A percentile compares a stretch with the other conserved stretches of the same genome.
phyloP scores from a whole-genome alignment of 2,888 invertebrate species.

The Colletes collaris region DNA sequence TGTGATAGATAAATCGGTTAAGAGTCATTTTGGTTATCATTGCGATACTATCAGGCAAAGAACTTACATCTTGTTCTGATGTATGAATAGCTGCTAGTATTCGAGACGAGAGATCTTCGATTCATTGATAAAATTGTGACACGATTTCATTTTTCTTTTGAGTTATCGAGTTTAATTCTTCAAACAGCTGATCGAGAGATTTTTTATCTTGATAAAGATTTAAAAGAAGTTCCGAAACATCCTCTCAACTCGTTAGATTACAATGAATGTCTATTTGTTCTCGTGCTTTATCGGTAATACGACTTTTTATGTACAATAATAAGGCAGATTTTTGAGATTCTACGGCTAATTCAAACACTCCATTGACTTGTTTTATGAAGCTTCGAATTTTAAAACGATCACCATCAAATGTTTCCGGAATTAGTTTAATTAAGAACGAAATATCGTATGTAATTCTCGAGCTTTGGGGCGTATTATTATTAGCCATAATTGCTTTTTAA shows the following conservation, averaged over 20 bases:
- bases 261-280: slow-evolving; percentile 33
- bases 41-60: slow-evolving; percentile 1
- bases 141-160: slow-evolving; percentile 9
- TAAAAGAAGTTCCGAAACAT: slow-evolving; percentile 19
- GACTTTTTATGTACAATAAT: slow-evolving; percentile 20
- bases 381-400: slow-evolving; percentile 9
- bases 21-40: slow-evolving; percentile 17
- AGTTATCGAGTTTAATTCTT: slow-evolving; percentile 9
- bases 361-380: slow-evolving; percentile 4
- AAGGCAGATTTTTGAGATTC: background rate
- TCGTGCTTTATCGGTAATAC: slow-evolving; percentile 9
- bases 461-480: background rate
- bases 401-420: slow-evolving; percentile 6
- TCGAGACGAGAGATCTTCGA: slow-evolving; percentile 23
- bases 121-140: slow-evolving; percentile 13
- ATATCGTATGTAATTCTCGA: slow-evolving; percentile 9
- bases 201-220: slow-evolving; percentile 22
- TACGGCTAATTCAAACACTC: slow-evolving; percentile 8
- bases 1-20: slow-evolving; percentile 16
- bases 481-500: slow-evolving; percentile 15
- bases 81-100: slow-evolving; percentile 16
- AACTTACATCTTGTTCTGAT: slow-evolving; percentile 1
- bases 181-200: slow-evolving; percentile 17
- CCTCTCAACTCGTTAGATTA: slow-evolving; percentile 13
- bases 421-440: slow-evolving; percentile 18